Evolutionary conservation across 2,888 invertebrate genomes (phyloP), one percentile per base, ranked within the genome.

Genomic region (Oligia latruncula): DNA sequence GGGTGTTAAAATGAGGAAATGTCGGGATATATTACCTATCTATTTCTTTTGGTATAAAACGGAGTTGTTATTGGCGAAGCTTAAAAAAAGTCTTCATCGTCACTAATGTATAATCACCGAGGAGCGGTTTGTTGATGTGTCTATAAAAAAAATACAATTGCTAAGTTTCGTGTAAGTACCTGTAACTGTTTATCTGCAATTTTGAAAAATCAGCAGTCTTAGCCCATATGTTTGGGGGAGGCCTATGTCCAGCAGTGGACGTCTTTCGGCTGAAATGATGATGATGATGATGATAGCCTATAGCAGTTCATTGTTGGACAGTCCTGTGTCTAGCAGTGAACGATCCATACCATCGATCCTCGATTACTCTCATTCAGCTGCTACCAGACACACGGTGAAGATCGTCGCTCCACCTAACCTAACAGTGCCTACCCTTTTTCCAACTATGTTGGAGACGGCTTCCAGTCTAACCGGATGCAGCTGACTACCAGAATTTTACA

Each of bases 1-100:
- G 64, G 46, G 64, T 66, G 71, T 76, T 78, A 29, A 81, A 71
- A 74, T 74, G 66, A 80, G 46, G 11, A 71, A 71, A n/a, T 40
- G 60, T 83, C 29, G 43, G 62, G 49, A 4, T 60, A 60, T 43
- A 40, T 60, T 40, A 40, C 40, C 40, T 40, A 52, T 64, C 0
- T 52, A 13, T 72, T 64, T 80, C 52, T 82, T 15, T 82, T 29
- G 8, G 2, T 35, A 64, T 17, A 58, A 49, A 43, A 64, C n/a
- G 20, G 11, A 17, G 4, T 46, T 40, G 9, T 62, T 49, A 40
- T 40, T 40, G 40, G 40, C 40, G 40, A 40, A 40, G 40, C 4
- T 40, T 0, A 40, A 13, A 20, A 11, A 40, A 65, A 65, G 35
- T 40, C 1, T 17, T 29, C 29, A 62, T 29, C 29, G 29, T 17